Conservation (phyloP, 2,888 invertebrate genomes). For the Pollenia griseotomentosa region DNA sequence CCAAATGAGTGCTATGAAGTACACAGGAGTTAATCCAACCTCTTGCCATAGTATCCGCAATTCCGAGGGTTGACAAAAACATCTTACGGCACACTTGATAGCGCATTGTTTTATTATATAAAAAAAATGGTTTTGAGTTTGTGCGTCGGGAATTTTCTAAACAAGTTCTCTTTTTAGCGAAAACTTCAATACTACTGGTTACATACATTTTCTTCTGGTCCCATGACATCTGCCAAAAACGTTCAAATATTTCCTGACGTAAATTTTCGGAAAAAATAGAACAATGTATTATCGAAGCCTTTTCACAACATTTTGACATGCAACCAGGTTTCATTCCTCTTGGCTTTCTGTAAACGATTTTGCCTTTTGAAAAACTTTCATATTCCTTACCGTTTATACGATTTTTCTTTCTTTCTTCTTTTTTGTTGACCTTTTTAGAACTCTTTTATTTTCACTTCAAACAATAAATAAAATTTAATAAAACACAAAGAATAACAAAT, state of each 20-base stretch:
- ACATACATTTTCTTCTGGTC: constrained; percentile 42
- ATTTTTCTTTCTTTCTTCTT: constrained; percentile 48
- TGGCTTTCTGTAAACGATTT: constrained; percentile 41
- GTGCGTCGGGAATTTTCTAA: no score
- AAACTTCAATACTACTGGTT: constrained; percentile 26
- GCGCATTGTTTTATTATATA: no score
- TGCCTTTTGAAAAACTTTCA: constrained; percentile 52
- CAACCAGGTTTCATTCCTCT: constrained; percentile 50
- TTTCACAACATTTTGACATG: constrained; percentile 46
- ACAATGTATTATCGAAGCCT: constrained; percentile 37
- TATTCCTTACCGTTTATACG: constrained; percentile 46
- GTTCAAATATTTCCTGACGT: constrained; percentile 49
- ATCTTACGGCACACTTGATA: constrained; percentile 41
- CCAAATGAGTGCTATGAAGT: constrained; percentile 30
- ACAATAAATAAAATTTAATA: no score
- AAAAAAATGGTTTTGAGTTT: no score
- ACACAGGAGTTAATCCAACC: constrained; percentile 19
- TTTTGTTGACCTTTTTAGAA: constrained; percentile 36
- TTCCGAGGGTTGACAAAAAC: constrained; percentile 41
- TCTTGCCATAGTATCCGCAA: constrained; percentile 42
- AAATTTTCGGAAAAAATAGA: constrained; percentile 54
- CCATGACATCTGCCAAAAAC: constrained; percentile 59
- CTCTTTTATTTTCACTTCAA: no score
- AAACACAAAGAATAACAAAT: no score
- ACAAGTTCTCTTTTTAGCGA: no score